Percentiles rank a stretch among this genome's conserved stretches.
Evolutionary conservation across 2,888 invertebrate genomes (phyloP).

Genomic region (Clanis bilineata): DNA sequence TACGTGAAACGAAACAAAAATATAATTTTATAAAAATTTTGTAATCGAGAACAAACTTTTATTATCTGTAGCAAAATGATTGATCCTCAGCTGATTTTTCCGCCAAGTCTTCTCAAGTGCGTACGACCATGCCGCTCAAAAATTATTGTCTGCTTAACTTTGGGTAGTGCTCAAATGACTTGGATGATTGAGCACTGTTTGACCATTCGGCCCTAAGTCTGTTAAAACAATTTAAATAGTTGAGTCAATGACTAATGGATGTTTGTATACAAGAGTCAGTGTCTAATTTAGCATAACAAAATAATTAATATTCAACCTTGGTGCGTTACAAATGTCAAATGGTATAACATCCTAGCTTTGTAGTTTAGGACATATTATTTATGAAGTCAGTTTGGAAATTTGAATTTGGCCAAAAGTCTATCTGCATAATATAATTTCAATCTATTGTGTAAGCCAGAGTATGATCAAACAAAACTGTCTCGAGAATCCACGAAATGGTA

Average conservation of each 20-base stretch:
- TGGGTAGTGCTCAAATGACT: too few relatives aligned
- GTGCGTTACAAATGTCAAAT: slow-evolving; percentile 54
- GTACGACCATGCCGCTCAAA: too few relatives aligned
- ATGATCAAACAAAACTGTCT: neutral
- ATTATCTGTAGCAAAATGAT: too few relatives aligned
- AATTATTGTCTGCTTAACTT: too few relatives aligned
- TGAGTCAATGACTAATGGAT: neutral
- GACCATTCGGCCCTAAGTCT: too few relatives aligned
- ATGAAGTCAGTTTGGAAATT: slow-evolving; percentile 7
- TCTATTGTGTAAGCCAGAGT: slow-evolving; percentile 1
- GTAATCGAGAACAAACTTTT: too few relatives aligned
- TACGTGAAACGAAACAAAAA: too few relatives aligned
- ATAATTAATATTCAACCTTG: slow-evolving; percentile 44
- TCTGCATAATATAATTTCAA: neutral
- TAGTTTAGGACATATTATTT: slow-evolving; percentile 25
- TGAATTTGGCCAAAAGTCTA: neutral
- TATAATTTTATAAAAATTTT: too few relatives aligned
- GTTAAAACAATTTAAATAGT: neutral
- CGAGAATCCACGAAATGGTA: too few relatives aligned
- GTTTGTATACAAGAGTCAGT: slow-evolving; percentile 1
- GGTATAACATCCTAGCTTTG: slow-evolving; percentile 27
- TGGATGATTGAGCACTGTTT: too few relatives aligned
- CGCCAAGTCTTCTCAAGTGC: too few relatives aligned
- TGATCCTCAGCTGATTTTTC: too few relatives aligned
- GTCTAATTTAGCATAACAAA: slow-evolving; percentile 2